These are phyloP conservation scores for Hipposideros larvatus DNA, from an alignment of 2,797 vertebrate genomes.

Conservation along the genomic window DNA sequence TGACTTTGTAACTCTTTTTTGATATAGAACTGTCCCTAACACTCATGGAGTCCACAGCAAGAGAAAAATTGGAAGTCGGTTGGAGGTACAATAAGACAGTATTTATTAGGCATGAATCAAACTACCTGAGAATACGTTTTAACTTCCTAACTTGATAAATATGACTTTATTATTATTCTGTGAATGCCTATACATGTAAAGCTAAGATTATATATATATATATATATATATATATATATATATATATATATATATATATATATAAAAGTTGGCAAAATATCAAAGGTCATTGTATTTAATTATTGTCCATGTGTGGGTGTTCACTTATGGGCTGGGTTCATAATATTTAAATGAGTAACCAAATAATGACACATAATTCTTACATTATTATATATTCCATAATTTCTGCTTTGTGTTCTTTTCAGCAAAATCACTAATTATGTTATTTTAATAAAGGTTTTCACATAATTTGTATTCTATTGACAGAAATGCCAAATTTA, in stretches of 20 bases:
- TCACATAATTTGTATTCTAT: conserved; percentile 4
- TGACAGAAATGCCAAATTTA: conserved; percentile 11
- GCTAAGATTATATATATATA: background rate
- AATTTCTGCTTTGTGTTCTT: background rate
- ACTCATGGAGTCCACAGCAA: background rate
- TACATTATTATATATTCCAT: background rate
- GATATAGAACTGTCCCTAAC: background rate
- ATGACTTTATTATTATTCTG: background rate
- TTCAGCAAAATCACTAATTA: conserved; percentile 21
- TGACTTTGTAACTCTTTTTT: background rate
- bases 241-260: background rate
- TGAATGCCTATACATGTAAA: background rate
- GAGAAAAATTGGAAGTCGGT: background rate
- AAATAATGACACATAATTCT: background rate
- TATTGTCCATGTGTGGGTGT: background rate
- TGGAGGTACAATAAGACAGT: background rate
- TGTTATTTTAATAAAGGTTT: conserved; percentile 14
- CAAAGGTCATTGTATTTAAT: background rate
- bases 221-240: too few species aligned
- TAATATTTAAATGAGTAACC: background rate
- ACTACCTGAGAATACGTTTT: background rate
- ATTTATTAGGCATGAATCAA: background rate
- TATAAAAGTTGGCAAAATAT: background rate
- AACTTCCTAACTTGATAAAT: background rate
- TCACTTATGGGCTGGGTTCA: background rate